phyloP scores from a whole-genome alignment of 2,888 invertebrate genomes.

The Monoplex corrugatus region DNA sequence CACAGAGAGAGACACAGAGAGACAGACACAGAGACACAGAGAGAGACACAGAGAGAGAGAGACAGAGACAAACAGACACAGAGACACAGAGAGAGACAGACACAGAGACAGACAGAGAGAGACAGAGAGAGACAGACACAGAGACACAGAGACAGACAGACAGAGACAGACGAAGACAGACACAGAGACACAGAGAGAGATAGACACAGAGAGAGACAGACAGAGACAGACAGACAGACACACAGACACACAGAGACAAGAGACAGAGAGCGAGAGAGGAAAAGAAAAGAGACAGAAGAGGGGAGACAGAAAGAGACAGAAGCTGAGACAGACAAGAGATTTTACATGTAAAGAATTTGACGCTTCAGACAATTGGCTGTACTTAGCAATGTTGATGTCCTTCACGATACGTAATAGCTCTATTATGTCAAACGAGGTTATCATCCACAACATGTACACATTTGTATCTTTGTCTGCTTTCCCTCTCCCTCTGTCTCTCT shows the following conservation, averaged over 20 bases:
- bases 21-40: neutral
- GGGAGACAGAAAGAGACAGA: too few relatives aligned
- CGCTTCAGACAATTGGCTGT: too few relatives aligned
- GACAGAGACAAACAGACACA: neutral
- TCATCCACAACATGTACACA: too few relatives aligned
- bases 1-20: neutral
- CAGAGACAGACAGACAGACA: neutral
- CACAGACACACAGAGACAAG: neutral
- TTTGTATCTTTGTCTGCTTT: neutral
- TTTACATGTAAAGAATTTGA: too few relatives aligned
- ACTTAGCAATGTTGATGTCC: too few relatives aligned
- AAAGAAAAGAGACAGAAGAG: too few relatives aligned
- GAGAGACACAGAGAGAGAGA: neutral
- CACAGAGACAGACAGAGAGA: neutral
- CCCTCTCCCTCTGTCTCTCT: neutral
- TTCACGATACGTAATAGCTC: too few relatives aligned
- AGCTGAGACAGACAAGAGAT: too few relatives aligned
- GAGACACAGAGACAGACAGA: neutral
- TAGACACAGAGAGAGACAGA: conserved; percentile 9
- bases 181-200: conserved; percentile 4
- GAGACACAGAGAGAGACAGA: neutral
- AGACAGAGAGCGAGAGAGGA: too few relatives aligned
- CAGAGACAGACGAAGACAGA: neutral
- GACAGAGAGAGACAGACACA: neutral
- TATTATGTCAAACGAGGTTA: too few relatives aligned